Conservation (phyloP, 2,888 invertebrate species). For the Eupithecia inturbata region DNA sequence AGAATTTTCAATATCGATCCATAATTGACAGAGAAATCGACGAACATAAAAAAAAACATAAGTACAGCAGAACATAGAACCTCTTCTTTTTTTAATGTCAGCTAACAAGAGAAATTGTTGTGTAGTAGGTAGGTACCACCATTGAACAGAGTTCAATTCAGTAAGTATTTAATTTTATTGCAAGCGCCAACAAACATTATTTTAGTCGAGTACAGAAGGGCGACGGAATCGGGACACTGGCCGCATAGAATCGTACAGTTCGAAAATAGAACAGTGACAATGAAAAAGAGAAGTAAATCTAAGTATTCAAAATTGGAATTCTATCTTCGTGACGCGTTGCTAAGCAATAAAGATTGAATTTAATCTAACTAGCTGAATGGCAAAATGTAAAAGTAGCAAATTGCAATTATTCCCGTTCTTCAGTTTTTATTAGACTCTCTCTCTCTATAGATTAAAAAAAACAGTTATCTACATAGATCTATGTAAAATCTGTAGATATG, state of each 20-base stretch:
- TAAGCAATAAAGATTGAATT: neutral
- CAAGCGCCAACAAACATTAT: conserved; percentile 35
- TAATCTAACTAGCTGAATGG: neutral
- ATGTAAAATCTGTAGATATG: too few species aligned
- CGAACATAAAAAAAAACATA: too few species aligned
- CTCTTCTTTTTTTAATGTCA: too few species aligned
- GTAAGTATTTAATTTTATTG: conserved; percentile 21
- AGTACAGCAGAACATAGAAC: too few species aligned
- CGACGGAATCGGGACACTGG: conserved; percentile 55
- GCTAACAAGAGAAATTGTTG: neutral
- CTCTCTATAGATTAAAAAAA: neutral
- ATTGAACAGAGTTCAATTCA: neutral
- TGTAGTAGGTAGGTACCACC: neutral
- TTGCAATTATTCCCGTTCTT: neutral
- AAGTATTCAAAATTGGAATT: conserved; percentile 52
- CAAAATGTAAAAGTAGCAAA: neutral
- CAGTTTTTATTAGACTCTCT: neutral
- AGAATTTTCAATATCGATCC: too few species aligned
- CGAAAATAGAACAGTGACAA: conserved; percentile 67
- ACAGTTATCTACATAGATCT: too few species aligned
- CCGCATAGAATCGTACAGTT: conserved; percentile 54
- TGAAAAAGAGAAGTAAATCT: conserved; percentile 56
- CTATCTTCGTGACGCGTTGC: conserved; percentile 27
- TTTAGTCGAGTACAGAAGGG: conserved; percentile 53
- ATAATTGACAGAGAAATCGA: too few species aligned